Evolutionary conservation across 2,797 vertebrate species (phyloP).

Genomic region (Hyperoplus lanceolatus): DNA sequence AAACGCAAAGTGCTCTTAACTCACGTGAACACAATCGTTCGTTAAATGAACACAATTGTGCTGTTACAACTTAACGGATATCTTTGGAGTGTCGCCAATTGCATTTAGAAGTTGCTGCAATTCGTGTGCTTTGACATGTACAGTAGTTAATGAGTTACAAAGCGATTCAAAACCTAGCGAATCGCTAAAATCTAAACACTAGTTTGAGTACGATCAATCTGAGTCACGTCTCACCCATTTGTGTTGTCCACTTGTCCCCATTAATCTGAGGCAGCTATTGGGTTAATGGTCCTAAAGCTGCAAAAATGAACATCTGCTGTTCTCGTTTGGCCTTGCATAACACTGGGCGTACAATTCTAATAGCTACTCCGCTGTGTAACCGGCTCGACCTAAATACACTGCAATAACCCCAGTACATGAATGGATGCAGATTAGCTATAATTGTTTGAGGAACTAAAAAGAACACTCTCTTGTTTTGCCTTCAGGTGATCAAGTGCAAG

Average conservation of each 20-base stretch:
- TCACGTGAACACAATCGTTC: background rate
- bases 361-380: background rate
- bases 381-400: background rate
- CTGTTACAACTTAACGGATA: background rate
- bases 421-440: background rate
- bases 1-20: accelerated
- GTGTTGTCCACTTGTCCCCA: too few species aligned
- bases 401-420: too few species aligned
- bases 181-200: background rate
- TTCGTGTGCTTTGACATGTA: too few species aligned
- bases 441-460: background rate
- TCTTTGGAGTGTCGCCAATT: background rate
- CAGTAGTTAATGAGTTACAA: background rate
- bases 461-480: background rate
- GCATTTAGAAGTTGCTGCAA: background rate
- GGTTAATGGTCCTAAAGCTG: background rate
- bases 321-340: background rate
- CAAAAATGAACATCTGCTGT: background rate
- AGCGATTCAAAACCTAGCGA: background rate
- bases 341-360: constrained; percentile 6
- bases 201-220: background rate
- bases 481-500: constrained; percentile 95
- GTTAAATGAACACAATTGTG: constrained; percentile 10
- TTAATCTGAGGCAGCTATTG: accelerated
- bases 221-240: background rate